phyloP scores from a whole-genome alignment of 2,113 vertebrate species.

The Rafetus swinhoei region DNA sequence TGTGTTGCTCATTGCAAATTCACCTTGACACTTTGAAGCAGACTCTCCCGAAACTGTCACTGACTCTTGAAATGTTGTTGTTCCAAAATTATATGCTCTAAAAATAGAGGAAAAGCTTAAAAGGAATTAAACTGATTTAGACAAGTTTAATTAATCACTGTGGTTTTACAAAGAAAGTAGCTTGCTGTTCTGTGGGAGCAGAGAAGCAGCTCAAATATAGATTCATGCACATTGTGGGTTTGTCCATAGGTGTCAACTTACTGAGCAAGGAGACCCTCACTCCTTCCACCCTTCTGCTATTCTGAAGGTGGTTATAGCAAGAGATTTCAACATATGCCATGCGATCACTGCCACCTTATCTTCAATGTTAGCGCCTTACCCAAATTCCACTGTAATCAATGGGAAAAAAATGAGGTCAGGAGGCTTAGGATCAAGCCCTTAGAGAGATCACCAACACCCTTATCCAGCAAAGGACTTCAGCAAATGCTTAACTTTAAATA shows the following conservation, averaged over 20 bases:
- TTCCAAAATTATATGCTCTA: constrained; percentile 57
- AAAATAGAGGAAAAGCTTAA: constrained; percentile 66
- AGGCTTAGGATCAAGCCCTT: not conserved
- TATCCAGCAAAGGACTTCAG: no score
- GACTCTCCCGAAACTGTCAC: constrained; percentile 46
- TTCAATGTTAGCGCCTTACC: not conserved
- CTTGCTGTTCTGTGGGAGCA: not conserved
- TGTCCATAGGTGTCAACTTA: not conserved
- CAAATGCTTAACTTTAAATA: no score
- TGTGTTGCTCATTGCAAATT: constrained; percentile 49
- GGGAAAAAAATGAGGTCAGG: accelerated
- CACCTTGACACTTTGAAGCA: constrained; percentile 23
- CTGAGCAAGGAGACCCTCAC: not conserved
- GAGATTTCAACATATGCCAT: not conserved
- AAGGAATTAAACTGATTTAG: constrained; percentile 57
- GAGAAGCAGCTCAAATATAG: not conserved
- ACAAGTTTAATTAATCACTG: constrained; percentile 67
- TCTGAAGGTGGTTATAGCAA: not conserved
- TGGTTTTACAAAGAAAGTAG: constrained; percentile 19
- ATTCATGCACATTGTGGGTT: not conserved
- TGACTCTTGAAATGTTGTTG: constrained; percentile 62
- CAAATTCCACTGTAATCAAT: not conserved
- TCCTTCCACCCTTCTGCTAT: constrained; percentile 1
- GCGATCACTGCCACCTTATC: not conserved
- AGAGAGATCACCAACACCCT: no score